Percentiles rank a stretch among this genome's conserved stretches.
These are phyloP conservation scores for Acronicta alni DNA, from an alignment of 2,888 invertebrate species.

Conservation along the genomic window DNA sequence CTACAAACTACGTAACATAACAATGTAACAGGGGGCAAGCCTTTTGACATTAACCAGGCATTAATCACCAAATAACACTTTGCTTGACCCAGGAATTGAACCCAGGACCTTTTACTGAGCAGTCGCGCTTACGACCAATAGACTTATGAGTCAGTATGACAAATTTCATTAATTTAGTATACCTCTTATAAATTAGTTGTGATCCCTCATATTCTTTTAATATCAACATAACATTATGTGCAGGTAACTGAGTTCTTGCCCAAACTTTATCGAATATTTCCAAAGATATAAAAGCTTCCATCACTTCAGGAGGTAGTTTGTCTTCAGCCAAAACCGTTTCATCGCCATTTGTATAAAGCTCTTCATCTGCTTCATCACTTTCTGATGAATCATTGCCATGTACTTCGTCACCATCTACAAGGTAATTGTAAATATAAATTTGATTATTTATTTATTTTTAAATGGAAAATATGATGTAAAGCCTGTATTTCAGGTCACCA, in stretches of 20 bases:
- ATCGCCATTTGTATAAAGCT: conserved; percentile 80
- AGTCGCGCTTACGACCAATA: too few species aligned
- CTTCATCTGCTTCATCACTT: conserved; percentile 80
- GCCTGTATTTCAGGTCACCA: too few species aligned
- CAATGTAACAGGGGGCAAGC: too few species aligned
- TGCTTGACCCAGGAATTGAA: too few species aligned
- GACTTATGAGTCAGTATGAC: too few species aligned
- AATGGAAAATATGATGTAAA: too few species aligned
- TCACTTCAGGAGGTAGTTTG: conserved; percentile 88
- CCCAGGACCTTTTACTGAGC: too few species aligned
- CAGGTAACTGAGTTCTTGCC: conserved; percentile 85
- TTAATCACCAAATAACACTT: too few species aligned
- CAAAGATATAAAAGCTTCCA: conserved; percentile 90
- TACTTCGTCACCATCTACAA: conserved; percentile 71
- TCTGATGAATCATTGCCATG: conserved; percentile 76
- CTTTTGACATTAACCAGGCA: too few species aligned
- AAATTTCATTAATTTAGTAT: neutral
- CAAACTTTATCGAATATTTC: conserved; percentile 90
- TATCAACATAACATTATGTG: conserved; percentile 88
- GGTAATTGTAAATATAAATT: neutral
- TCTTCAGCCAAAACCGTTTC: conserved; percentile 79
- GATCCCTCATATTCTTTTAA: conserved; percentile 87
- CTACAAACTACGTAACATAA: too few species aligned
- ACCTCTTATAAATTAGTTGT: conserved; percentile 85
- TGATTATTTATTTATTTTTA: neutral